phyloP scores from a whole-genome alignment of 2,113 vertebrate species.

The Psettodes erumei region DNA sequence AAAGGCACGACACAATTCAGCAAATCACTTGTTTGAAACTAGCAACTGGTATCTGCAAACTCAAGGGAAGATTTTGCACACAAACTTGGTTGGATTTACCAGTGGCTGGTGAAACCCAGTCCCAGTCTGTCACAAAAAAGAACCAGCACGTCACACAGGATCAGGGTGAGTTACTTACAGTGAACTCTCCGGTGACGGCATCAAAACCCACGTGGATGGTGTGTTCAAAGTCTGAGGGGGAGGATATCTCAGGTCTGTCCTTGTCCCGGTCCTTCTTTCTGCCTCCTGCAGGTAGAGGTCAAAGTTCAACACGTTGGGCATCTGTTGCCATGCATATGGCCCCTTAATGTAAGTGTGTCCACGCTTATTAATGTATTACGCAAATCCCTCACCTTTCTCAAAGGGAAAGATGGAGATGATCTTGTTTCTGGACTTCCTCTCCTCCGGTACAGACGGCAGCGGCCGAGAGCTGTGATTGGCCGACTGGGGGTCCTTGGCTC shows the following conservation, averaged over 20 bases:
- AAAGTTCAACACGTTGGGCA: constrained; percentile 18
- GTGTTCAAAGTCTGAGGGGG: constrained; percentile 97
- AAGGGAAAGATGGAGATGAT: constrained; percentile 96
- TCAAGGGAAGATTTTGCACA: too few species aligned
- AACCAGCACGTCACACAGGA: background rate
- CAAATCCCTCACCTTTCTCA: constrained; percentile 89
- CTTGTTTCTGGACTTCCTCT: constrained; percentile 93
- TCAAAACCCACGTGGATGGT: constrained; percentile 99
- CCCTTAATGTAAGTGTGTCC: background rate
- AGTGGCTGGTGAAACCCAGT: background rate
- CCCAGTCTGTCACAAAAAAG: too few species aligned
- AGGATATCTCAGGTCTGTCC: constrained; percentile 96
- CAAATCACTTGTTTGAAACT: background rate
- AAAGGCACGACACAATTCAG: too few species aligned
- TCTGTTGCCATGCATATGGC: background rate
- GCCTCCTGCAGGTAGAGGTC: constrained; percentile 83
- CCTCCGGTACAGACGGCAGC: constrained; percentile 95
- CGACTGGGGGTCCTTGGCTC: constrained; percentile 90
- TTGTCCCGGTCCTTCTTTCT: constrained; percentile 96
- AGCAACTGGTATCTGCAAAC: too few species aligned
- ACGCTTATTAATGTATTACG: background rate
- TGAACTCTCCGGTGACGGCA: constrained; percentile 97
- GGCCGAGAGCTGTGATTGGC: constrained; percentile 93
- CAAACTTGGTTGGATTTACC: too few species aligned
- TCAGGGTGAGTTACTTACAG: constrained; percentile 83